Evolutionary conservation across 2,888 invertebrate genomes (phyloP).

Genomic region (Nomada fucata): DNA sequence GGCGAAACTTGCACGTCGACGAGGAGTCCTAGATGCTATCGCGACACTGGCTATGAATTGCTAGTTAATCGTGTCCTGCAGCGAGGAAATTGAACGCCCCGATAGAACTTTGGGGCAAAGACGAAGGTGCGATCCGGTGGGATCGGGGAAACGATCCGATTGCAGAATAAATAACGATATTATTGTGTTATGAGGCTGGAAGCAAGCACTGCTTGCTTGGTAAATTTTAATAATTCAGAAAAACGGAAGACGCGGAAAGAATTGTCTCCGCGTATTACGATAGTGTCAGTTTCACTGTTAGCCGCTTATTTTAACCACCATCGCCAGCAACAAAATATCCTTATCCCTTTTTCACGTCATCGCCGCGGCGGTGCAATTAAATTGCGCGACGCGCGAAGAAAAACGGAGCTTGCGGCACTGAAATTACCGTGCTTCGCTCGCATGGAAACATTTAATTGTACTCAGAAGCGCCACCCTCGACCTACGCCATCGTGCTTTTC

Average conservation of each 20-base stretch:
- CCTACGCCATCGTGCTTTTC: slow-evolving; percentile 39
- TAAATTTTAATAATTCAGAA: neutral
- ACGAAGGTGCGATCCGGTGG: too few species aligned
- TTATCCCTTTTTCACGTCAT: slow-evolving; percentile 46
- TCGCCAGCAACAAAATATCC: slow-evolving; percentile 37
- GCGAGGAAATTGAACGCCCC: neutral
- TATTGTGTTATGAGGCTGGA: too few species aligned
- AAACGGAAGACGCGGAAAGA: neutral
- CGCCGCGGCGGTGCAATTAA: slow-evolving; percentile 47
- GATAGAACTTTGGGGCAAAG: neutral
- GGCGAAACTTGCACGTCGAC: slow-evolving; percentile 38
- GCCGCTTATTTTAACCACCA: neutral
- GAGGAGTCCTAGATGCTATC: neutral
- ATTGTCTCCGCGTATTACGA: slow-evolving; percentile 4
- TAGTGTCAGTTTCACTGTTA: neutral
- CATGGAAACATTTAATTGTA: slow-evolving; percentile 56
- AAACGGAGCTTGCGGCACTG: slow-evolving; percentile 32
- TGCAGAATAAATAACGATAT: too few species aligned
- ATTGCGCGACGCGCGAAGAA: slow-evolving; percentile 45
- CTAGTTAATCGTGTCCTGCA: neutral
- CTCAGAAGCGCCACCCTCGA: slow-evolving; percentile 23
- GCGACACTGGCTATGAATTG: neutral
- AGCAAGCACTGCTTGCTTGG: too few species aligned
- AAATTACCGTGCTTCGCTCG: slow-evolving; percentile 47
- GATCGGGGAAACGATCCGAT: neutral